Conservation (phyloP, 2,797 vertebrate species). For the Pogoniulus pusillus region DNA sequence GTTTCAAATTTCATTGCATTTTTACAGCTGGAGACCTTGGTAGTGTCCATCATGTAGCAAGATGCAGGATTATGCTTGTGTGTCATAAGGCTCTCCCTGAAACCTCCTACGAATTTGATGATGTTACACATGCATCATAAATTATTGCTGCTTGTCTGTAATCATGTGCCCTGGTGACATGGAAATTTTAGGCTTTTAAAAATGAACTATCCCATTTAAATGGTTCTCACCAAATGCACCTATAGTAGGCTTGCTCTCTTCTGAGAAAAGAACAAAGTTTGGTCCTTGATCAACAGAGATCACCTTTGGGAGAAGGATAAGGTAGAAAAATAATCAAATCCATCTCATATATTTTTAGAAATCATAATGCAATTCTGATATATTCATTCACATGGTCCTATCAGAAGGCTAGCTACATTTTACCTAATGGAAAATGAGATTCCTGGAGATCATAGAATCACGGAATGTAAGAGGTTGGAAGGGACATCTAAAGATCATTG, state of each 20-base stretch:
- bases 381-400: background rate
- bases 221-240: background rate
- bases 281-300: background rate
- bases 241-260: fast-evolving
- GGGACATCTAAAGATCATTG: too few species aligned
- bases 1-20: background rate
- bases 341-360: background rate
- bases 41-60: background rate
- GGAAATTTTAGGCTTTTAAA: background rate
- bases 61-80: background rate
- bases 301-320: fast-evolving
- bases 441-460: background rate
- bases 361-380: background rate
- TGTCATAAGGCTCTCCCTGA: background rate
- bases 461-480: too few species aligned
- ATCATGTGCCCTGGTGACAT: background rate
- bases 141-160: background rate
- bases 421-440: background rate
- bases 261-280: background rate
- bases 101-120: background rate
- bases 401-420: background rate
- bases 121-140: fast-evolving
- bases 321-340: background rate
- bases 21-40: background rate
- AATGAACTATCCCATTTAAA: background rate